Base-by-base conservation (phyloP, 2,113 vertebrate genomes). In the Microcebus griseorufus region DNA sequence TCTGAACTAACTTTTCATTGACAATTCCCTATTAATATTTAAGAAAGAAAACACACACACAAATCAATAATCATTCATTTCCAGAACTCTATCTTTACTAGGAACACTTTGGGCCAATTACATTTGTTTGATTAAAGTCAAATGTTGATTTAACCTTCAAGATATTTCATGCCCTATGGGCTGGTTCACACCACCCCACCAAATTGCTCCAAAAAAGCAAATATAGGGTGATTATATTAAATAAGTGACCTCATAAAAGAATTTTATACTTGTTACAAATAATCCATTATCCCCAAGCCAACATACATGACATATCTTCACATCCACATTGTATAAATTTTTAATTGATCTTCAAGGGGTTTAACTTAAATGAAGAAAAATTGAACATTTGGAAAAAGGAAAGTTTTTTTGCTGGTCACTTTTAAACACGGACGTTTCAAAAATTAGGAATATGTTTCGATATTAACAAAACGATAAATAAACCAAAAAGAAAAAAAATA, bases 71-170 rank as follows among this genome's bases (percentile, higher is more conserved):
- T 69, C 27, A 81, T 17, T 94, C 10, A 58, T 83, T 64, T 93
- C 37, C 0, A 58, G 42, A 81, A 75, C 18, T 83, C 13, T 10
- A 29, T n/a, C 29, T 70, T 88, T 81, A 76, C 27, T 60, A 45
- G 67, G 5, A 75, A 3, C 9, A 18, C 37, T 91, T n/a, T 85
- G 12, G 7, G 4, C 79, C 93, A 90, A 78, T 94, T 79, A 76
- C n/a, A 89, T 25, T 88, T 97, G 65, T 97, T 97, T 97, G 64
- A 97, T 92, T 93, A 89, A 95, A 93, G 25, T 37, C n/a, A 90
- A n/a, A 75, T 81, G 88, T 97, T 98, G 90, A 94, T 97, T 97
- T 98, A 98, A 97, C 95, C 95, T 97, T 64, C 0, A 27, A 83
- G 92, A 97, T 92, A 96, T 96, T 94, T 96, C 62, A 83, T 83